Evolutionary conservation across 2,888 invertebrate species (phyloP).

Genomic region (Harpalus rubripes): DNA sequence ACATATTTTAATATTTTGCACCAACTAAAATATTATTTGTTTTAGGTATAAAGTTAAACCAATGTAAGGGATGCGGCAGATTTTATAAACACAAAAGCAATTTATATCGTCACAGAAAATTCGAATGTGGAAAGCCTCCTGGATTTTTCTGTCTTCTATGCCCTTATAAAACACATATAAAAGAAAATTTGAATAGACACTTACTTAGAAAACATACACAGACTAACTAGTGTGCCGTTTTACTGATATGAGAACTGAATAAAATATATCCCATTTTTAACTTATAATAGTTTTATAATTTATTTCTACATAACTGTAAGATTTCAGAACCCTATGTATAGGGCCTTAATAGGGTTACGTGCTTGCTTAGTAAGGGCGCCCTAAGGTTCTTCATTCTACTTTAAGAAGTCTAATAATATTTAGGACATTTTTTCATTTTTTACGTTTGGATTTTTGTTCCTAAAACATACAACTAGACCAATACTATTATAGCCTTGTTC

Average conservation of each 20-base stretch:
- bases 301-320: too few relatives aligned
- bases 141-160: constrained; percentile 71
- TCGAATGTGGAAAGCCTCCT: constrained; percentile 82
- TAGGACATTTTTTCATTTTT: too few relatives aligned
- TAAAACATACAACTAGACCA: too few relatives aligned
- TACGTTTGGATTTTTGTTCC: too few relatives aligned
- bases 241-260: not conserved
- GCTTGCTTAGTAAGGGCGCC: too few relatives aligned
- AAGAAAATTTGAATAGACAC: constrained; percentile 14
- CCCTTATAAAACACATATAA: not conserved
- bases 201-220: constrained; percentile 10
- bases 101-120: constrained; percentile 85
- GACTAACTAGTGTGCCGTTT: not conserved
- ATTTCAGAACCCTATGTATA: too few relatives aligned
- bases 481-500: too few relatives aligned
- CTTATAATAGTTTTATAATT: not conserved
- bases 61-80: constrained; percentile 81
- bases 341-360: too few relatives aligned
- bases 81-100: constrained; percentile 86
- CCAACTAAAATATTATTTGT: not conserved
- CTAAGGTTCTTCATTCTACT: too few relatives aligned
- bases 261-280: not conserved
- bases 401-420: too few relatives aligned
- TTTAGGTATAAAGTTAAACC: not conserved
- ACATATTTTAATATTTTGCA: not conserved